Conservation (phyloP, 2,113 vertebrate genomes). For the Eudorcas thomsonii region DNA sequence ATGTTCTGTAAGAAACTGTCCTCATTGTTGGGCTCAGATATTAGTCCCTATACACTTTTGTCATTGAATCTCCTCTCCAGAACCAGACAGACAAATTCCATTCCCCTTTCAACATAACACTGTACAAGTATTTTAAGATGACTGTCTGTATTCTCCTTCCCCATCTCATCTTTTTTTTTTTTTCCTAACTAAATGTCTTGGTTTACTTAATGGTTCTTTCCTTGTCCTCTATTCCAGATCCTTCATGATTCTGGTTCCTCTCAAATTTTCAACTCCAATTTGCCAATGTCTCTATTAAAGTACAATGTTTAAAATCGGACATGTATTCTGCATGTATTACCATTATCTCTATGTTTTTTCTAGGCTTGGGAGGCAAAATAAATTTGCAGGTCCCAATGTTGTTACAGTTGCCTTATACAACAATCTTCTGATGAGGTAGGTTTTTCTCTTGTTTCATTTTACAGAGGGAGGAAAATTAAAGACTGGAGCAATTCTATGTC, state of each 20-base stretch:
- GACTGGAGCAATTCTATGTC: neutral
- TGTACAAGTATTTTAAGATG: neutral
- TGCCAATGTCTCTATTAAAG: neutral
- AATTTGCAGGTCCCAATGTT: neutral
- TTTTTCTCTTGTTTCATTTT: neutral
- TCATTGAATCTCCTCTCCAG: neutral
- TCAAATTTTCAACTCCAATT: neutral
- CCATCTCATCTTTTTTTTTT: neutral
- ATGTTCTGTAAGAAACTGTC: neutral
- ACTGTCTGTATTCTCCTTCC: neutral
- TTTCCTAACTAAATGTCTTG: neutral
- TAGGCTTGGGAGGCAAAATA: neutral
- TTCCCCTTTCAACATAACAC: neutral
- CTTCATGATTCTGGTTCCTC: neutral
- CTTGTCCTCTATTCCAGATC: neutral
- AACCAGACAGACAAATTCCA: neutral
- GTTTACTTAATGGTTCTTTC: neutral
- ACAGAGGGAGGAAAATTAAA: neutral
- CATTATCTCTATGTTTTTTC: neutral
- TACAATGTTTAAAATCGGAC: neutral
- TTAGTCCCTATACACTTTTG: neutral
- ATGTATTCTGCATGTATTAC: neutral
- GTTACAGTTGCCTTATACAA: neutral
- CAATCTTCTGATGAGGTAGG: neutral
- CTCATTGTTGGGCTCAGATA: neutral